These are phyloP conservation scores for Melanophora roralis DNA, from an alignment of 2,888 invertebrate genomes.

Conservation along the genomic window DNA sequence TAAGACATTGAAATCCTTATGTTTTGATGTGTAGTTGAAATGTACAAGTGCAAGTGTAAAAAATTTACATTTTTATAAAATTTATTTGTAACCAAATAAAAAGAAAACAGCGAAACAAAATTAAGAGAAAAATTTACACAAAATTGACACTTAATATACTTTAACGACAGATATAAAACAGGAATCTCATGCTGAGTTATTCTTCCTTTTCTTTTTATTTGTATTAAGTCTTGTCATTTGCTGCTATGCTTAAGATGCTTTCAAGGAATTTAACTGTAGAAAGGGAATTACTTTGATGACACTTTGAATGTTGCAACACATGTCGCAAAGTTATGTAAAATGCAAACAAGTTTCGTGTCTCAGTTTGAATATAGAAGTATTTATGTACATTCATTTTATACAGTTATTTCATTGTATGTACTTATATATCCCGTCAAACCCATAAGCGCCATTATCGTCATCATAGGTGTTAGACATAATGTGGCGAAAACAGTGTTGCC, in stretches of 20 bases:
- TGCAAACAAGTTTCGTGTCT: slow-evolving; percentile 54
- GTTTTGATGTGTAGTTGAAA: slow-evolving; percentile 15
- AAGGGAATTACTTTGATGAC: slow-evolving; percentile 49
- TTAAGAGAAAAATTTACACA: slow-evolving; percentile 14
- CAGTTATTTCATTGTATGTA: background rate
- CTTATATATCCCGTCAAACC: background rate
- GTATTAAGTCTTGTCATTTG: background rate
- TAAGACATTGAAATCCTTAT: slow-evolving; percentile 46
- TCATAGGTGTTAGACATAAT: slow-evolving; percentile 11
- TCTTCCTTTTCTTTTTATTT: too few species aligned
- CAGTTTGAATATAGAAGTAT: background rate
- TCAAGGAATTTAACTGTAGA: background rate
- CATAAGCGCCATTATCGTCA: background rate
- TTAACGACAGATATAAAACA: background rate
- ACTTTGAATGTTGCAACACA: slow-evolving; percentile 57
- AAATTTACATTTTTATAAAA: slow-evolving; percentile 31
- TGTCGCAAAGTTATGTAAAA: slow-evolving; percentile 61
- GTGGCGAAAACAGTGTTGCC: background rate
- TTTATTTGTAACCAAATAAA: slow-evolving; percentile 18
- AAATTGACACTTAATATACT: slow-evolving; percentile 58
- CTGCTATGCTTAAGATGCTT: background rate
- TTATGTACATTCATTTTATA: slow-evolving; percentile 5
- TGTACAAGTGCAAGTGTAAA: slow-evolving; percentile 15
- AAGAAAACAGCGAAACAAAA: background rate
- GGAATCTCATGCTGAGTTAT: background rate